Conservation (phyloP, 2,797 vertebrate genomes). For the Mus spretus region DNA sequence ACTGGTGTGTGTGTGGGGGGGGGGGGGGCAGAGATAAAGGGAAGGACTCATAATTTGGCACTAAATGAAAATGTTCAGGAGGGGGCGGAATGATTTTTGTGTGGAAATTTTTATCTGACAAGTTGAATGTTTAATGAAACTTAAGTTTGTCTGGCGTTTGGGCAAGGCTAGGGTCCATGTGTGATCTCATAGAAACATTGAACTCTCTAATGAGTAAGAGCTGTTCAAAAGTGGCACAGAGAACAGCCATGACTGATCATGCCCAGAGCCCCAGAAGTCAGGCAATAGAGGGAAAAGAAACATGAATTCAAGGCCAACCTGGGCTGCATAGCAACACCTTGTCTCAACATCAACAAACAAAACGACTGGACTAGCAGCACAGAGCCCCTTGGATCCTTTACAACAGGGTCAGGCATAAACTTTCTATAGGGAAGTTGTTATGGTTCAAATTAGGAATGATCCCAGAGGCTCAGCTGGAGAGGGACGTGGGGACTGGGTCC, state of each 20-base stretch:
- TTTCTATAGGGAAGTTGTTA: background rate
- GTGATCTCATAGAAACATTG: background rate
- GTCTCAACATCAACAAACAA: background rate
- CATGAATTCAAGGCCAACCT: background rate
- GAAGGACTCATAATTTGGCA: background rate
- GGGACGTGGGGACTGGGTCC: background rate
- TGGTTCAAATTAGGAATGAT: background rate
- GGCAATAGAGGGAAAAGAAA: background rate
- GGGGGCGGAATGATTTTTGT: background rate
- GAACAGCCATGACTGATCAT: background rate
- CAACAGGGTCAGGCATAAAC: background rate
- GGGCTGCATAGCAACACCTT: background rate
- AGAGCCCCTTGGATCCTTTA: background rate
- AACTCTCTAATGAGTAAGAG: background rate
- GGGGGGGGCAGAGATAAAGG: background rate
- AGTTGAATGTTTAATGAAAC: background rate
- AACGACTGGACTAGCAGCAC: background rate
- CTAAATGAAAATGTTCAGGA: background rate
- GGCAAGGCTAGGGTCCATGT: background rate
- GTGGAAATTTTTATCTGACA: background rate
- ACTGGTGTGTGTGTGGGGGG: background rate
- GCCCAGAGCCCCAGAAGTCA: background rate
- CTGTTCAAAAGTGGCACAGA: background rate
- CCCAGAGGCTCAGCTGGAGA: background rate
- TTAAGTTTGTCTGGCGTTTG: background rate